Conservation (phyloP, 2,888 invertebrate species). For the Drosophila histrio region DNA sequence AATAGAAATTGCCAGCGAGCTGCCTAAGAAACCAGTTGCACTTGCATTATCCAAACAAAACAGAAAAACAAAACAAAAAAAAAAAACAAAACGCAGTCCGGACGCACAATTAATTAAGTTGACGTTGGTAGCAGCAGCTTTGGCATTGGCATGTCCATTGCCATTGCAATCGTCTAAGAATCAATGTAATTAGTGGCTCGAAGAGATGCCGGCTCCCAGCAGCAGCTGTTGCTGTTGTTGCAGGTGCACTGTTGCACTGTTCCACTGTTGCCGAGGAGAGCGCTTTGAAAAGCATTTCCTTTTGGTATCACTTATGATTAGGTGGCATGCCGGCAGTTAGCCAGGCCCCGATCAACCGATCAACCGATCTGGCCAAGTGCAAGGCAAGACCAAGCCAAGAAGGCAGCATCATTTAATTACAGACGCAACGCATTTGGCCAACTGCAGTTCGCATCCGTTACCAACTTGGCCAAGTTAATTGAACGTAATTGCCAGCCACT, state of each 20-base stretch:
- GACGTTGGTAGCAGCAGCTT: slow-evolving; percentile 44
- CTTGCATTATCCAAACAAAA: slow-evolving; percentile 47
- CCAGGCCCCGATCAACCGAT: slow-evolving; percentile 6
- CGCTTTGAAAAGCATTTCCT: slow-evolving; percentile 69
- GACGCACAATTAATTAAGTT: slow-evolving; percentile 69
- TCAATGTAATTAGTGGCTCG: slow-evolving; percentile 59
- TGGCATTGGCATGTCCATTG: slow-evolving; percentile 43
- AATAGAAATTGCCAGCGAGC: slow-evolving; percentile 68
- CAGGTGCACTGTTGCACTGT: slow-evolving; percentile 38
- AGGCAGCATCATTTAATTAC: slow-evolving; percentile 72
- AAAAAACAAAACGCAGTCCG: slow-evolving; percentile 22
- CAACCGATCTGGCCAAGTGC: slow-evolving; percentile 6
- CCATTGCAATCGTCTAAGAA: slow-evolving; percentile 61
- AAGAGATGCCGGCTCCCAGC: slow-evolving; percentile 24
- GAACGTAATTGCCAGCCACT: slow-evolving; percentile 78
- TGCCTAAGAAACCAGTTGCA: slow-evolving; percentile 49
- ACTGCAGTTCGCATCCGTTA: slow-evolving; percentile 70
- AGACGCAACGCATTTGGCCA: slow-evolving; percentile 66
- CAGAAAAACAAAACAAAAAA: neutral
- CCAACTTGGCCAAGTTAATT: slow-evolving; percentile 76
- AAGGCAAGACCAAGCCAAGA: slow-evolving; percentile 4
- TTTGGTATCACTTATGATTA: slow-evolving; percentile 78
- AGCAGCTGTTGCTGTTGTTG: slow-evolving; percentile 17
- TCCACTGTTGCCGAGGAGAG: slow-evolving; percentile 13
- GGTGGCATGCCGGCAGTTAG: slow-evolving; percentile 70